Conservation (phyloP, 2,888 invertebrate species). For the Diarsia rubi region DNA sequence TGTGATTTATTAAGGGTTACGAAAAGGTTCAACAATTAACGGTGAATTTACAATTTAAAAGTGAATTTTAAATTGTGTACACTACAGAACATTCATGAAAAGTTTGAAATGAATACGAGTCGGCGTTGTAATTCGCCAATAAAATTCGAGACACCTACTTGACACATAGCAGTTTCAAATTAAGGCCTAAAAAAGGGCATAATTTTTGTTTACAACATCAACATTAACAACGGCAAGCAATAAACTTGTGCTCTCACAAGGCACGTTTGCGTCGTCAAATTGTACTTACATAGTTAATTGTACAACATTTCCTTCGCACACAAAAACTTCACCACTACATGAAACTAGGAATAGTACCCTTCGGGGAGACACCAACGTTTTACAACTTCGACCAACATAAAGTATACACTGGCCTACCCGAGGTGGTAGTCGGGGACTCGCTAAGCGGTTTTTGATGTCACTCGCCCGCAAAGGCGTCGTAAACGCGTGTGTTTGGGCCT, state of each 20-base stretch:
- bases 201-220: conserved; percentile 63
- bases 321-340: conserved; percentile 71
- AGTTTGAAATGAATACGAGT: conserved; percentile 27
- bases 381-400: conserved; percentile 77
- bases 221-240: conserved; percentile 64
- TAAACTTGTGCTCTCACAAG: conserved; percentile 67
- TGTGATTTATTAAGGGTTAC: neutral
- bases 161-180: conserved; percentile 42
- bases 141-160: conserved; percentile 39
- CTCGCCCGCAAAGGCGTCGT: conserved; percentile 76
- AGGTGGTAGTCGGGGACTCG: conserved; percentile 77
- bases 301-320: conserved; percentile 66
- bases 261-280: conserved; percentile 70
- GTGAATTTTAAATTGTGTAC: neutral
- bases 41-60: neutral
- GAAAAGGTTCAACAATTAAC: neutral
- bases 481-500: conserved; percentile 75
- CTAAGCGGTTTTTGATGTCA: conserved; percentile 86
- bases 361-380: conserved; percentile 73
- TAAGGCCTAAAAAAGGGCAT: conserved; percentile 60
- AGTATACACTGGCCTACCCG: conserved; percentile 72
- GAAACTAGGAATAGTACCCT: conserved; percentile 70
- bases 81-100: neutral
- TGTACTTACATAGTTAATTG: conserved; percentile 73
- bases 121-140: conserved; percentile 15